These are phyloP conservation scores for Sycophila sp. DNA, from an alignment of 1,140 invertebrate genomes.

Conservation along the genomic window DNA sequence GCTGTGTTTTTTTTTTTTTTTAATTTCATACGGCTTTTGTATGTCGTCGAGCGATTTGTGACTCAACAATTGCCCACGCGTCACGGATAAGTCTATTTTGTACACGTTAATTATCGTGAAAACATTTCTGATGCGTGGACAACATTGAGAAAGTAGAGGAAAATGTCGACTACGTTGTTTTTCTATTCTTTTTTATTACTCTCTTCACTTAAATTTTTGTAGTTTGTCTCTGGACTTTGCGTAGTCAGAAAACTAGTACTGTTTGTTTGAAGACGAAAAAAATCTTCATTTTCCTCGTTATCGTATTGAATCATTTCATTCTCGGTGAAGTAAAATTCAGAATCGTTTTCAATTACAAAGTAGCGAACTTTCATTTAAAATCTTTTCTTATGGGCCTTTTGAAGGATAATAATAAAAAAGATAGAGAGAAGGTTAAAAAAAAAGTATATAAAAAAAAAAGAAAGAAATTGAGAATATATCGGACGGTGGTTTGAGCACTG, in stretches of 20 bases:
- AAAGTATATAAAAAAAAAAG: background rate
- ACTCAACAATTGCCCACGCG: constrained; percentile 4
- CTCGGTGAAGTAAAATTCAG: too few species aligned
- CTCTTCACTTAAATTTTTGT: constrained; percentile 6
- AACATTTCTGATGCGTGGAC: background rate
- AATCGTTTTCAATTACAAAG: background rate
- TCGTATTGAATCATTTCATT: constrained; percentile 28
- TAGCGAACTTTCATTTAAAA: too few species aligned
- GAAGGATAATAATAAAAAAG: background rate
- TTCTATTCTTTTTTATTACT: constrained; percentile 3
- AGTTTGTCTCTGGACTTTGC: background rate
- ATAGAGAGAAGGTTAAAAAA: background rate
- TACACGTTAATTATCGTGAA: background rate
- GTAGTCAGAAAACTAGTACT: constrained; percentile 18
- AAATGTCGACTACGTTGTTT: constrained; percentile 36
- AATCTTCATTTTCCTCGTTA: constrained; percentile 30
- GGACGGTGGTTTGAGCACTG: constrained; percentile 62
- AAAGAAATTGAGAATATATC: background rate
- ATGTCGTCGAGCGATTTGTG: constrained; percentile 4
- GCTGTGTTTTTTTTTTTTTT: constrained; percentile 46
- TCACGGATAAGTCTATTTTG: background rate
- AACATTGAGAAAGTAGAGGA: constrained; percentile 34
- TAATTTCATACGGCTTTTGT: constrained; percentile 17
- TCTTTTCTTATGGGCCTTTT: too few species aligned
- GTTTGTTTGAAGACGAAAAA: background rate